A percentile compares a stretch with the other conserved stretches of the same genome.
These are phyloP conservation scores for Gallinago jamesoni DNA, from an alignment of 2,113 vertebrate species.

Conservation along the genomic window DNA sequence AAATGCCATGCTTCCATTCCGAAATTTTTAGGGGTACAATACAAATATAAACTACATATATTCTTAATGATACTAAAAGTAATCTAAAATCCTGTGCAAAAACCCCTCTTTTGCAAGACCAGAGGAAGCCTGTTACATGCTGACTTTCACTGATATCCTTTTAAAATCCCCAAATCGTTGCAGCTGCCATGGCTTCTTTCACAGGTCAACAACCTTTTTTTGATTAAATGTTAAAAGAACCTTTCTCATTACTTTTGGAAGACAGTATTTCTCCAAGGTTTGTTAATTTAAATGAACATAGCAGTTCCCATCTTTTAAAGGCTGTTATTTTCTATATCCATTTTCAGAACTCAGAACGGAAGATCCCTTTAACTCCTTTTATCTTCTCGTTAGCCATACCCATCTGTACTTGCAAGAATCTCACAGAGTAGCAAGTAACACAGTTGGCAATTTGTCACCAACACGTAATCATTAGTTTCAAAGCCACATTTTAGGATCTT, in stretches of 20 bases:
- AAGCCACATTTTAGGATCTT: background rate
- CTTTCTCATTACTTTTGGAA: slow-evolving; percentile 26
- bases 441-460: background rate
- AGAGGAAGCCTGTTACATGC: background rate
- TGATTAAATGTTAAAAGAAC: slow-evolving; percentile 36
- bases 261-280: background rate
- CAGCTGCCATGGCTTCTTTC: slow-evolving; percentile 3
- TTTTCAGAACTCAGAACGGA: slow-evolving; percentile 33
- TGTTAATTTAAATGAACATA: slow-evolving; percentile 49
- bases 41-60: background rate
- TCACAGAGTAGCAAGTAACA: background rate
- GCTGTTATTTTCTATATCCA: slow-evolving; percentile 29
- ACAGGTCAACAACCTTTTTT: background rate
- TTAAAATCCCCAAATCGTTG: slow-evolving; percentile 8
- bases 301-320: slow-evolving; percentile 3
- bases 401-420: slow-evolving; percentile 4
- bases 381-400: slow-evolving; percentile 25
- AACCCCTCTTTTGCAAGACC: background rate
- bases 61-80: background rate
- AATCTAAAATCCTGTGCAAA: background rate
- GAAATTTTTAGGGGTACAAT: background rate
- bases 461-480: background rate
- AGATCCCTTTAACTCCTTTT: slow-evolving; percentile 40
- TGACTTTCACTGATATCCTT: slow-evolving; percentile 3
- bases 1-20: background rate